Evolutionary conservation across 1,140 invertebrate genomes (phyloP).

Genomic region (Sycophaga agraensis): DNA sequence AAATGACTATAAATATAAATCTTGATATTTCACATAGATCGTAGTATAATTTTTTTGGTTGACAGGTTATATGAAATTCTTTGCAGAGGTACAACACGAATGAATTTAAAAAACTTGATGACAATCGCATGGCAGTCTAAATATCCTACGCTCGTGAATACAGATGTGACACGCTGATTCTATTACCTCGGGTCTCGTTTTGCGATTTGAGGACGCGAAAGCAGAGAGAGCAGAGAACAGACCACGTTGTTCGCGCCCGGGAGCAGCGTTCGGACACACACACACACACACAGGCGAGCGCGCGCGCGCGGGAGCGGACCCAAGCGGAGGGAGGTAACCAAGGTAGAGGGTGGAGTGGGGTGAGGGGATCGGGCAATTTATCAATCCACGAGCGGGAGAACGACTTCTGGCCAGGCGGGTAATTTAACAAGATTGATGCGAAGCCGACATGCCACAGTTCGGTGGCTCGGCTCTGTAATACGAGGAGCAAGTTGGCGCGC

Average conservation of each 20-base stretch:
- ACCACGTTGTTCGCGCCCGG: slow-evolving; percentile 45
- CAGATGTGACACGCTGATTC: slow-evolving; percentile 49
- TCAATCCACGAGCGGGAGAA: slow-evolving; percentile 51
- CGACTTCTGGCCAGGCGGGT: slow-evolving; percentile 53
- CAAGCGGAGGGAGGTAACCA: too few relatives aligned
- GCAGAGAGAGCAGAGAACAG: slow-evolving; percentile 33
- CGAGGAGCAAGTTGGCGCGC: too few relatives aligned
- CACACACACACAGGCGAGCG: too few relatives aligned
- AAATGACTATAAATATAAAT: too few relatives aligned
- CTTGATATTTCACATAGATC: too few relatives aligned
- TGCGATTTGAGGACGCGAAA: slow-evolving; percentile 39
- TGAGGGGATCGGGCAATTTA: slow-evolving; percentile 50
- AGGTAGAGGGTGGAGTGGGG: not conserved
- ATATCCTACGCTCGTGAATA: too few relatives aligned
- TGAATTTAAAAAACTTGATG: too few relatives aligned
- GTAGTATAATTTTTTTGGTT: too few relatives aligned
- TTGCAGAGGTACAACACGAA: too few relatives aligned
- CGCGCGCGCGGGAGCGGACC: not conserved
- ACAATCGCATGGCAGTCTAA: too few relatives aligned
- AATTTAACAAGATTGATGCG: slow-evolving; percentile 58
- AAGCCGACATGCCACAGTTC: slow-evolving; percentile 55
- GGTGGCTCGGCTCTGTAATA: slow-evolving; percentile 34
- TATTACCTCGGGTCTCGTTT: slow-evolving; percentile 49
- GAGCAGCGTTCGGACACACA: slow-evolving; percentile 39
- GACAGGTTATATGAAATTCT: too few relatives aligned